Evolutionary conservation across 2,113 vertebrate genomes (phyloP).

Genomic region (Nibea coibor): DNA sequence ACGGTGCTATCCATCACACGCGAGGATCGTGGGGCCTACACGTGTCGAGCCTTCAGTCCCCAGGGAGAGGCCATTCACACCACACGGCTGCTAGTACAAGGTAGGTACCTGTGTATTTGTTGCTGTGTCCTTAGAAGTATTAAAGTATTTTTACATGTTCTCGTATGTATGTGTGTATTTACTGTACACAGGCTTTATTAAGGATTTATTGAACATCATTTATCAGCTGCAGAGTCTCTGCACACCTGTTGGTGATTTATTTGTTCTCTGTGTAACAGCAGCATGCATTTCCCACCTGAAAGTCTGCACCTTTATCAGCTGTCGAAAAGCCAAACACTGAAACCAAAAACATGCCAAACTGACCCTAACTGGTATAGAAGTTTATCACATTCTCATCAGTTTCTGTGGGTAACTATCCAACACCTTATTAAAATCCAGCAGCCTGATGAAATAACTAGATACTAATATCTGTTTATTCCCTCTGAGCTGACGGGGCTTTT

Average conservation of each 20-base stretch:
- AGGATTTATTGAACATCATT: background rate
- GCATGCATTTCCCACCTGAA: background rate
- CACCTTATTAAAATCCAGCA: background rate
- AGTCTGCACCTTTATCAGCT: background rate
- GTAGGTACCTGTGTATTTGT: constrained; percentile 72
- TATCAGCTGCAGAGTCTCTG: background rate
- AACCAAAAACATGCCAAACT: background rate
- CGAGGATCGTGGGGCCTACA: constrained; percentile 95
- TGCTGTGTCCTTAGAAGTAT: background rate
- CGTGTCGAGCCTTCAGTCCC: constrained; percentile 95
- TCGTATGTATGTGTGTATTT: background rate
- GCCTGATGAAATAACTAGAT: background rate
- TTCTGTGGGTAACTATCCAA: background rate
- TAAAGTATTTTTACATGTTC: background rate
- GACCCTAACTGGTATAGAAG: too few species aligned
- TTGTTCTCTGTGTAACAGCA: background rate
- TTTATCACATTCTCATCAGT: too few species aligned
- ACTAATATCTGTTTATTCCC: background rate
- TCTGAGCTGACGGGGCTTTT: background rate
- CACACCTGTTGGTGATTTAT: background rate
- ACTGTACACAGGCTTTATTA: background rate
- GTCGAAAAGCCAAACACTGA: background rate
- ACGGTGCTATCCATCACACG: constrained; percentile 91
- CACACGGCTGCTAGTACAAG: constrained; percentile 97
- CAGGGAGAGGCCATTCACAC: constrained; percentile 97